phyloP scores from a whole-genome alignment of 2,888 invertebrate species.

The Macaria liturata region DNA sequence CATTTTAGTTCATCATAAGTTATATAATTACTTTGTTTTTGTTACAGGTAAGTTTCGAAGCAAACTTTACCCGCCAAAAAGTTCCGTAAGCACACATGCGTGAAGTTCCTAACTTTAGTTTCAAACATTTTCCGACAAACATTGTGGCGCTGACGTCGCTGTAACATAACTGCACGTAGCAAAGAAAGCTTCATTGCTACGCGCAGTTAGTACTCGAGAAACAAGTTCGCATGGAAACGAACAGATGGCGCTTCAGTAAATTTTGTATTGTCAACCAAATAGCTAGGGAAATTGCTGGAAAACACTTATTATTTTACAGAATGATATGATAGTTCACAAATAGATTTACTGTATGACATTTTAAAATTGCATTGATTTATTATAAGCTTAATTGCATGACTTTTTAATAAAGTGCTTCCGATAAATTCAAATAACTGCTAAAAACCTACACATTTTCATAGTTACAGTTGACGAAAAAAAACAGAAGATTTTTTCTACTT shows the following conservation, averaged over 20 bases:
- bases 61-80: constrained; percentile 4
- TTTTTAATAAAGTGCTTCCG: too few species aligned
- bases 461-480: too few species aligned
- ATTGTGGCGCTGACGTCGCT: constrained; percentile 46
- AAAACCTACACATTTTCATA: too few species aligned
- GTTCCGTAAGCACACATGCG: constrained; percentile 16
- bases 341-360: too few species aligned
- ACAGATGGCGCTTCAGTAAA: constrained; percentile 50
- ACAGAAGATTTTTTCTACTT: too few species aligned
- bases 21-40: constrained; percentile 1
- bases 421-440: too few species aligned
- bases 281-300: too few species aligned
- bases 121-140: constrained; percentile 31
- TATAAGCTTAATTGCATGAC: too few species aligned
- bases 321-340: too few species aligned
- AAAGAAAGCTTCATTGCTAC: constrained; percentile 40
- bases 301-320: too few species aligned
- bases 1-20: too few species aligned
- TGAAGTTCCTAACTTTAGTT: constrained; percentile 48
- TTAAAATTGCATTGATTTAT: too few species aligned
- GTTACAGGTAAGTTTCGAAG: constrained; percentile 29
- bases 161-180: constrained; percentile 4
- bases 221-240: constrained; percentile 35
- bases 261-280: not conserved
- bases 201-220: constrained; percentile 25